phyloP scores from a whole-genome alignment of 1,140 invertebrate genomes.

The Zophobas atratus region DNA sequence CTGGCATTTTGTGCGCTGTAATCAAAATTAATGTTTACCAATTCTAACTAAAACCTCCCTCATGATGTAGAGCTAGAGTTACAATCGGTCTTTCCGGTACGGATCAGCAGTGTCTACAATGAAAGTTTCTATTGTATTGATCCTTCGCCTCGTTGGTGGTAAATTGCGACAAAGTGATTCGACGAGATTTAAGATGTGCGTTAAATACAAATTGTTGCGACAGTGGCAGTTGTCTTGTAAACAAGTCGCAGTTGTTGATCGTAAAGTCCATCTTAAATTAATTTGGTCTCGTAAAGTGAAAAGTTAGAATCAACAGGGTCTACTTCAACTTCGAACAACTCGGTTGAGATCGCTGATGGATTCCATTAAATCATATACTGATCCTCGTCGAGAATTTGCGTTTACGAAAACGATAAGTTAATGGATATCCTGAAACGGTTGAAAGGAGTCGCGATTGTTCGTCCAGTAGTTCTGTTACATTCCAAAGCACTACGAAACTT shows the following conservation, averaged over 20 bases:
- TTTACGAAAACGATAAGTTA: too few species aligned
- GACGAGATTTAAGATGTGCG: not conserved
- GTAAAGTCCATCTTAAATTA: constrained; percentile 17
- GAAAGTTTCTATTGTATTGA: not conserved
- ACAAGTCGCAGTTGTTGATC: constrained; percentile 3
- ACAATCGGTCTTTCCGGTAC: not conserved
- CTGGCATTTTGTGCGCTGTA: not conserved
- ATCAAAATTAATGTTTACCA: not conserved
- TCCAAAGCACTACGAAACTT: not conserved
- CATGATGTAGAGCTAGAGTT: not conserved
- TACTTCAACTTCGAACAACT: not conserved
- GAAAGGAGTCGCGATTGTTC: not conserved
- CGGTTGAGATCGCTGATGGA: not conserved
- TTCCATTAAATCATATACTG: not conserved
- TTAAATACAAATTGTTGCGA: constrained; percentile 4
- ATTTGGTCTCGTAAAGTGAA: constrained; percentile 21
- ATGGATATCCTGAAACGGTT: not conserved
- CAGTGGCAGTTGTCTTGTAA: constrained; percentile 23
- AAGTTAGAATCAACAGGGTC: constrained; percentile 17
- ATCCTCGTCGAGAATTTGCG: too few species aligned
- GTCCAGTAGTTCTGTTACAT: not conserved
- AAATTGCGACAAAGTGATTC: not conserved
- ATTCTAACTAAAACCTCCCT: not conserved
- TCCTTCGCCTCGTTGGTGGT: not conserved
- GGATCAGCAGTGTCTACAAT: not conserved